Base-by-base conservation (phyloP, 2,113 vertebrate species). In the Hymenochirus boettgeri region DNA sequence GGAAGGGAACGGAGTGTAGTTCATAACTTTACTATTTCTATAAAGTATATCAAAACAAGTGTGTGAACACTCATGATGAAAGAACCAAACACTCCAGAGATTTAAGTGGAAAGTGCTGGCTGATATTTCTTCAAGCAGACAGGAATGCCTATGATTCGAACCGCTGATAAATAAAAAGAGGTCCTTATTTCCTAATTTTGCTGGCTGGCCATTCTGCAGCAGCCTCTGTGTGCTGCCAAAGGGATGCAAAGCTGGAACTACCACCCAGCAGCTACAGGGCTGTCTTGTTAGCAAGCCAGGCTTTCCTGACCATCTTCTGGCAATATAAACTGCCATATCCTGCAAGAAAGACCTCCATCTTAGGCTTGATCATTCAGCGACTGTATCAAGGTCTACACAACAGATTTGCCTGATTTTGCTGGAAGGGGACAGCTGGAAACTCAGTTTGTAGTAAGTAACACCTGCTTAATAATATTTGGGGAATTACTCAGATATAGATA, bases 111-210 rank as follows among this genome's bases (percentile, higher is more conserved):
- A 89, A 89, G 86, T 76, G 83, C 86, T 81, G 84, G 86, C 89
- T 80, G 31, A 33, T 33, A 89, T 89, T 89, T 83, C 87, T 93
- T 90, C 92, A 92, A 83, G 91, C 90, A 93, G 93, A 94, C 91
- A 96, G 92, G 92, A 95, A 94, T 95, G 90, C 87, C 90, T 91
- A 88, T 91, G 91, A 92, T 92, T 92, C 86, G 92, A 92, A 91
- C 93, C 96, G 93, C 95, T 93, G 92, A 93, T 96, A 96, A 99
- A 99, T 99, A 99, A 95, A 96, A 33, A 96, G 90, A 87, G 86
- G 90, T 92, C 90, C 90, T 93, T 92, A 94, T 92, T 96, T 94
- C 90, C 92, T 92, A 83, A 90, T 93, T 92, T 92, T 87, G 85
- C 91, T 93, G 93, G 92, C 90, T 88, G 85, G 86, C 81, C 84